Conservation (phyloP, 2,888 invertebrate genomes). For the Ditula angustiorana region DNA sequence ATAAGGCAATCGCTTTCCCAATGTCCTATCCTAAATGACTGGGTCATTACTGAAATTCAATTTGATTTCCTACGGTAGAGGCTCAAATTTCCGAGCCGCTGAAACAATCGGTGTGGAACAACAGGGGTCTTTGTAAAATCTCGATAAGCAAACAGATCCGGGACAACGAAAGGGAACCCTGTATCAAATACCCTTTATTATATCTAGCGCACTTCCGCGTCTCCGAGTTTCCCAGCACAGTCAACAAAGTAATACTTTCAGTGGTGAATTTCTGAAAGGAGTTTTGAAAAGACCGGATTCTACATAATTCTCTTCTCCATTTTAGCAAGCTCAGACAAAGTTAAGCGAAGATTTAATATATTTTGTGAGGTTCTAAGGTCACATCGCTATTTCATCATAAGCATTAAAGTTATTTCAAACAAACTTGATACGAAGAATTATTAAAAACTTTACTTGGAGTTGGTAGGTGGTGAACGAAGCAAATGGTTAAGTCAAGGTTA, state of each 20-base stretch:
- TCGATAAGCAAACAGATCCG: slow-evolving; percentile 49
- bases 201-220: slow-evolving; percentile 54
- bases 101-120: slow-evolving; percentile 31
- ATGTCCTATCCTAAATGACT: too few relatives aligned
- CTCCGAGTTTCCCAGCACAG: slow-evolving; percentile 31
- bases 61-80: slow-evolving; percentile 36
- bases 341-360: background rate
- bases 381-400: background rate
- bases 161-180: slow-evolving; percentile 60
- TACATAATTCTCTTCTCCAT: background rate
- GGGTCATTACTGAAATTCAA: slow-evolving; percentile 31
- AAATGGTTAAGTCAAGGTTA: slow-evolving; percentile 23
- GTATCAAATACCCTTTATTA: slow-evolving; percentile 61
- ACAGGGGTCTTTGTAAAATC: slow-evolving; percentile 52
- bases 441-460: slow-evolving; percentile 6
- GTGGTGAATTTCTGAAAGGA: slow-evolving; percentile 26
- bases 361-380: background rate
- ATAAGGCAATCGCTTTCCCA: too few relatives aligned
- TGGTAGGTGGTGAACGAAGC: slow-evolving; percentile 1
- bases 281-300: slow-evolving; percentile 11
- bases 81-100: slow-evolving; percentile 37
- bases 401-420: background rate
- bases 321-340: slow-evolving; percentile 1
- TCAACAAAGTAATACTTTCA: slow-evolving; percentile 19
- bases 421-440: slow-evolving; percentile 1